Evolutionary conservation across 2,797 vertebrate species (phyloP).

Genomic region (Enteromius treurensis): DNA sequence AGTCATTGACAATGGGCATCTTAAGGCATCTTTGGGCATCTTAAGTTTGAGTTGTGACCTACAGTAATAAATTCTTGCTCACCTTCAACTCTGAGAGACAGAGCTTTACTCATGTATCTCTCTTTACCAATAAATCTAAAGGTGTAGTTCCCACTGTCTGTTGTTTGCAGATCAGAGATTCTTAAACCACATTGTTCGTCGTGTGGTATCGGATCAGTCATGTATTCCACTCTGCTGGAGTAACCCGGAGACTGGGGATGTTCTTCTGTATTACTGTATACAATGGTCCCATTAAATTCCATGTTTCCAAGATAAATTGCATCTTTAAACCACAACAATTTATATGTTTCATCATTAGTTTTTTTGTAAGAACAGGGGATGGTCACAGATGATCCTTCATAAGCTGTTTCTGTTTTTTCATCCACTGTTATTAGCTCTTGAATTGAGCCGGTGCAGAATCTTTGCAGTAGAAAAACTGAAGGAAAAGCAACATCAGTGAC

Average conservation of each 20-base stretch:
- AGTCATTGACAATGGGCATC: not conserved
- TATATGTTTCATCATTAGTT: accelerated
- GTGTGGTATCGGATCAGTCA: accelerated
- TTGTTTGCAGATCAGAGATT: conserved; percentile 64
- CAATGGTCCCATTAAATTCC: conserved; percentile 25
- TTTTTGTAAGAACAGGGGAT: accelerated
- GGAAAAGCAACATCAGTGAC: not conserved
- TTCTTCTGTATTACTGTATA: conserved; percentile 30
- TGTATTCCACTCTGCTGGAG: conserved; percentile 55
- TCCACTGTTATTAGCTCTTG: accelerated
- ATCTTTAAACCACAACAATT: conserved; percentile 71
- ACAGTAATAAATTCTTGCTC: conserved; percentile 35
- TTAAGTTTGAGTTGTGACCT: too few relatives aligned
- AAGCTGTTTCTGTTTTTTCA: accelerated
- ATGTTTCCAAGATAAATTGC: not conserved
- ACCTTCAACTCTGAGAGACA: conserved; percentile 60
- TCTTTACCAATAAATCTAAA: conserved; percentile 28
- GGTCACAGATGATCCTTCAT: conserved; percentile 69
- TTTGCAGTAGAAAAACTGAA: not conserved
- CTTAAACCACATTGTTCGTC: conserved; percentile 44
- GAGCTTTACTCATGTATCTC: accelerated
- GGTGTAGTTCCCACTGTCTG: conserved; percentile 64
- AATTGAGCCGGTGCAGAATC: accelerated
- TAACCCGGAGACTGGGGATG: conserved; percentile 33
- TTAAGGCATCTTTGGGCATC: too few relatives aligned